Percentiles rank a stretch among this genome's conserved stretches.
These are phyloP conservation scores for Marasmarcha lunaedactyla DNA, from an alignment of 2,888 invertebrate species.

Conservation along the genomic window DNA sequence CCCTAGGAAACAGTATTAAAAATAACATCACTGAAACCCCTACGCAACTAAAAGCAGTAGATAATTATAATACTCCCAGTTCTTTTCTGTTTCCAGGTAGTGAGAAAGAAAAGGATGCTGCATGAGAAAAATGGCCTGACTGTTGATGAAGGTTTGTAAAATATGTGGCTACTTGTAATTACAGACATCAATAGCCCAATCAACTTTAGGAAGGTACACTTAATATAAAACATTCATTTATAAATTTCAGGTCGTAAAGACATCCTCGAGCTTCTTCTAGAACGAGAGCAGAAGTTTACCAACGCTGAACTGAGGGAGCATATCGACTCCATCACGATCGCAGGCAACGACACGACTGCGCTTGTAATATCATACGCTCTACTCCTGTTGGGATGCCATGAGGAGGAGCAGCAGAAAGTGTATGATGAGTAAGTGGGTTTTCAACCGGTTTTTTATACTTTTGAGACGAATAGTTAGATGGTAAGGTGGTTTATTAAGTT, in stretches of 20 bases:
- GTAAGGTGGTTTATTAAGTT: too few relatives aligned
- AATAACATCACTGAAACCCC: too few relatives aligned
- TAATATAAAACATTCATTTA: too few relatives aligned
- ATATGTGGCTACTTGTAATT: too few relatives aligned
- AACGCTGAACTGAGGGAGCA: conserved; percentile 66
- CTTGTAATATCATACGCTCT: conserved; percentile 45
- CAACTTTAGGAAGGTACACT: too few relatives aligned
- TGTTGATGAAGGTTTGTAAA: neutral
- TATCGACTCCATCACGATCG: conserved; percentile 69
- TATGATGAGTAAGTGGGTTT: conserved; percentile 37
- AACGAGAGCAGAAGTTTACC: conserved; percentile 42
- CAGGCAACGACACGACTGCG: conserved; percentile 63
- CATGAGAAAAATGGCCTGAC: conserved; percentile 11
- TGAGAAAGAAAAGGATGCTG: conserved; percentile 23
- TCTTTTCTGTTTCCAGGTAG: conserved; percentile 23
- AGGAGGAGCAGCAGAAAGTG: conserved; percentile 28
- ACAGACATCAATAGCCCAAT: too few relatives aligned
- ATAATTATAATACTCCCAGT: too few relatives aligned
- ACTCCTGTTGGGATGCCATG: conserved; percentile 36
- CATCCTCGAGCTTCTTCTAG: conserved; percentile 51
- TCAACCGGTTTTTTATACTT: too few relatives aligned
- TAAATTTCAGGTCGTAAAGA: conserved; percentile 28
- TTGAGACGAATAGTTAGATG: too few relatives aligned
- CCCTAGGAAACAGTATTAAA: too few relatives aligned
- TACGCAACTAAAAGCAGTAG: too few relatives aligned